These are phyloP conservation scores for Radopholus similis DNA, from an alignment of 1,140 invertebrate species.

Conservation along the genomic window DNA sequence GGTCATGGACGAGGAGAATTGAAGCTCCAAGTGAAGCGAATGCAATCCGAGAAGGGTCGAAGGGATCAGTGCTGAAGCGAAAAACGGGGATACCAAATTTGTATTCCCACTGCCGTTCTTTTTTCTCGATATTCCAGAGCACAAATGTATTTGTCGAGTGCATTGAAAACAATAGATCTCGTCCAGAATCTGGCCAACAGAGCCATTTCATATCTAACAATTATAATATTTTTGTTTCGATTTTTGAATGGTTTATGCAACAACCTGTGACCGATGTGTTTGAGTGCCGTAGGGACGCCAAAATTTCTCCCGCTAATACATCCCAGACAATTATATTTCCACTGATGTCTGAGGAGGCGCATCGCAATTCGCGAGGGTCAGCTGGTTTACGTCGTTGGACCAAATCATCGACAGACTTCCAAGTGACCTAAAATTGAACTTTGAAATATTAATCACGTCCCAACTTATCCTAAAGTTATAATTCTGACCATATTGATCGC, in stretches of 20 bases:
- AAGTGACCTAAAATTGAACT: constrained; percentile 9
- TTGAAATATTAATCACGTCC: constrained; percentile 19
- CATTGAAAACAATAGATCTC: constrained; percentile 33
- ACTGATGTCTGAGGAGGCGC: constrained; percentile 36
- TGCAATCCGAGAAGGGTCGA: constrained; percentile 28
- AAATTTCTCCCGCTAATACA: constrained; percentile 16
- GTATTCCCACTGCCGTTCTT: constrained; percentile 33
- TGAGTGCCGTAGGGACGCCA: constrained; percentile 14
- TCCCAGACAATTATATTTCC: constrained; percentile 36
- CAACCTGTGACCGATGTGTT: constrained; percentile 22
- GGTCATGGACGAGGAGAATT: background rate
- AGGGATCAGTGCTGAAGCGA: constrained; percentile 33
- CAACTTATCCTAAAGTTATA: background rate
- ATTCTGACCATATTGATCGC: constrained; percentile 40
- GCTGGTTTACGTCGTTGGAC: background rate
- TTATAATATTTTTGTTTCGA: constrained; percentile 15
- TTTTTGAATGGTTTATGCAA: background rate
- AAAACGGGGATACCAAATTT: constrained; percentile 27
- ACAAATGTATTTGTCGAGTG: constrained; percentile 36
- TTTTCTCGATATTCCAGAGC: constrained; percentile 30
- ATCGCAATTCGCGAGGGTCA: constrained; percentile 16
- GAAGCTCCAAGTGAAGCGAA: background rate
- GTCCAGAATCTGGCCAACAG: constrained; percentile 27
- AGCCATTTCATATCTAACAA: constrained; percentile 44
- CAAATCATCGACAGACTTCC: constrained; percentile 11